Evolutionary conservation across 2,888 invertebrate genomes (phyloP), one percentile per base, ranked within the genome.

Genomic region (Dinocampus coccinellae): DNA sequence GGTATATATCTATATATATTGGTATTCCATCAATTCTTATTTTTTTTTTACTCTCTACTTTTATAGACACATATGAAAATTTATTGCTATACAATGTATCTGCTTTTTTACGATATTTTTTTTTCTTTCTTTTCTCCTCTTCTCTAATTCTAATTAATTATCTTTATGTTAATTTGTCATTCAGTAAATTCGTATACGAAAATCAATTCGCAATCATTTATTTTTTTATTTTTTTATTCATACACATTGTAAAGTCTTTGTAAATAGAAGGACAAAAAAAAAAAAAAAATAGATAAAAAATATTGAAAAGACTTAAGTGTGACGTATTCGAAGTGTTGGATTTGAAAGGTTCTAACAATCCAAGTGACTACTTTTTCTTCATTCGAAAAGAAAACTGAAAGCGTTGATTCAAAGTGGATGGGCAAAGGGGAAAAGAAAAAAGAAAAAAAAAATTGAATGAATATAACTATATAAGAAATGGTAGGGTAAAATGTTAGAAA

Each of bases 401-500:
- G n/a, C 47, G 20, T 47, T 7, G 9, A 47, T 47, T 47, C 16
- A 16, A 47, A 47, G 16, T 16, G 3, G 9, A 47, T 16, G 16
- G 16, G 7, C 7, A 62, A 24, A 13, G 9, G n/a, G n/a, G n/a
- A n/a, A n/a, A n/a, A n/a, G n/a, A n/a, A n/a, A n/a, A 34, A 61
- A 7, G 34, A 61, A 4, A 61, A 62, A 13, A n/a, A 60, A 13
- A 39, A 20, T 36, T 3, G 16, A 26, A 29, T 29, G 24, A 26
- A 26, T 13, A 47, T 42, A 13, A 11, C 2, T 29, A 34, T 29
- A 58, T 13, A 42, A 58, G 6, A 53, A 34, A 34, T 34, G 34
- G 26, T 13, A 20, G 29, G n/a, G 29, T n/a, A 47, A 70, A 62
- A n/a, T n/a, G n/a, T n/a, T n/a, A n/a, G n/a, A 55, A 66, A 39